phyloP scores from a whole-genome alignment of 2,888 invertebrate genomes.

The Crocallis elinguaria region DNA sequence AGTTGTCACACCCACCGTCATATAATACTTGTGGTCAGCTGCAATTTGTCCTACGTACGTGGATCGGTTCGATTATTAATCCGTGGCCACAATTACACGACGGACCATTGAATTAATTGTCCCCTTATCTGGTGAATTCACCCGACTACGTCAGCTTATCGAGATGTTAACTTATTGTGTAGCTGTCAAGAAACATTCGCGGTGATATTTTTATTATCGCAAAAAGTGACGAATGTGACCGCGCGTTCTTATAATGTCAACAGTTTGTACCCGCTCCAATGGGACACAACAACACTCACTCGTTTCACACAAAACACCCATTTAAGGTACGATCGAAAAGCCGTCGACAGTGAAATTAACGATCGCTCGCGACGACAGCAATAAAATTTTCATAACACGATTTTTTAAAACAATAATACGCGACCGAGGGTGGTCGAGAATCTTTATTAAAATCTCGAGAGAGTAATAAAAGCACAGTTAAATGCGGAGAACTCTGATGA shows the following conservation, averaged over 20 bases:
- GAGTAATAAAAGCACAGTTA: slow-evolving; percentile 83
- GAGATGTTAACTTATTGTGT: slow-evolving; percentile 55
- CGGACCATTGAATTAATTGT: slow-evolving; percentile 69
- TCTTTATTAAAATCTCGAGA: slow-evolving; percentile 83
- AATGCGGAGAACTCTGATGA: slow-evolving; percentile 82
- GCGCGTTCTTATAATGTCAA: slow-evolving; percentile 49
- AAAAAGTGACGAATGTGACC: slow-evolving; percentile 58
- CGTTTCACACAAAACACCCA: slow-evolving; percentile 51
- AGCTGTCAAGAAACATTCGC: slow-evolving; percentile 51
- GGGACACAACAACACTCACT: slow-evolving; percentile 46
- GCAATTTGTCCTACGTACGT: slow-evolving; percentile 77
- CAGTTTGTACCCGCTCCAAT: slow-evolving; percentile 45
- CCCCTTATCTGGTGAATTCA: slow-evolving; percentile 69
- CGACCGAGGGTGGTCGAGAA: slow-evolving; percentile 80
- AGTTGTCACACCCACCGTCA: slow-evolving; percentile 53
- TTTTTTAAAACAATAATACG: slow-evolving; percentile 75
- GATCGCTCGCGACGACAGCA: slow-evolving; percentile 58
- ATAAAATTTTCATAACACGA: slow-evolving; percentile 74
- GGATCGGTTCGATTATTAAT: slow-evolving; percentile 77
- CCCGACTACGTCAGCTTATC: slow-evolving; percentile 53
- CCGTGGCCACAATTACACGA: slow-evolving; percentile 67
- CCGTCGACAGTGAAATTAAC: slow-evolving; percentile 63
- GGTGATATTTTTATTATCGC: slow-evolving; percentile 58
- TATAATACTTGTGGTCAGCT: slow-evolving; percentile 57
- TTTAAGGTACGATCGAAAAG: slow-evolving; percentile 58